Evolutionary conservation across 2,888 invertebrate species (phyloP).

Genomic region (Tachina lurida): DNA sequence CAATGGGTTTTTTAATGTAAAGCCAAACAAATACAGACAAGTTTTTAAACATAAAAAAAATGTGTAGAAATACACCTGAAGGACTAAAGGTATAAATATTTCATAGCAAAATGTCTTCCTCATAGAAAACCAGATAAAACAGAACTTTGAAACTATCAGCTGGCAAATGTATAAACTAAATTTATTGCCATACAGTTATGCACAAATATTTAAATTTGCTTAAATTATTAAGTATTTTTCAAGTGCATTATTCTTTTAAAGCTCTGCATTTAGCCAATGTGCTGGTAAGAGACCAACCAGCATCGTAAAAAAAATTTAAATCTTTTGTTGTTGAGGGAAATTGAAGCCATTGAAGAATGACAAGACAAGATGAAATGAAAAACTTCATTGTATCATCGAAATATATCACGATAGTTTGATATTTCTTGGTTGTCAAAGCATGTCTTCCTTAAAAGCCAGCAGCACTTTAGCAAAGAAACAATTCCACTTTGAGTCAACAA

Average conservation of each 20-base stretch:
- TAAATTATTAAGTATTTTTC: neutral
- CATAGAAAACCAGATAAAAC: neutral
- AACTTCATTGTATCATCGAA: conserved; percentile 16
- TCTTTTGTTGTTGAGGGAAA: conserved; percentile 27
- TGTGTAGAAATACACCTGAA: neutral
- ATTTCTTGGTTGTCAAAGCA: conserved; percentile 19
- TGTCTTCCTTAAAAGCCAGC: conserved; percentile 1
- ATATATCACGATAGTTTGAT: conserved; percentile 1
- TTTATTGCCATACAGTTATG: neutral
- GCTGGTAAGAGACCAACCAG: neutral
- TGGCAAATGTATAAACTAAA: neutral
- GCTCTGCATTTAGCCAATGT: neutral
- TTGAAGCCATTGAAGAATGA: conserved; percentile 23
- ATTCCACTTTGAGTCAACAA: neutral
- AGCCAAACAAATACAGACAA: conserved; percentile 25
- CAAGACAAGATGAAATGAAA: neutral
- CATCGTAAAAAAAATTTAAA: conserved; percentile 24
- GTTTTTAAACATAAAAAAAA: conserved; percentile 1
- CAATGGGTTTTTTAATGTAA: conserved; percentile 39
- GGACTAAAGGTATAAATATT: neutral
- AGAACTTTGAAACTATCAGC: neutral
- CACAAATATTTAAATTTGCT: neutral
- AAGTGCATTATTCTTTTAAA: neutral
- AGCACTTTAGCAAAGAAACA: neutral
- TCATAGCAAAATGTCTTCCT: conserved; percentile 10